Evolutionary conservation across 2,888 invertebrate genomes (phyloP), one percentile per base, ranked within the genome.

Genomic region (Halictus ligatus): DNA sequence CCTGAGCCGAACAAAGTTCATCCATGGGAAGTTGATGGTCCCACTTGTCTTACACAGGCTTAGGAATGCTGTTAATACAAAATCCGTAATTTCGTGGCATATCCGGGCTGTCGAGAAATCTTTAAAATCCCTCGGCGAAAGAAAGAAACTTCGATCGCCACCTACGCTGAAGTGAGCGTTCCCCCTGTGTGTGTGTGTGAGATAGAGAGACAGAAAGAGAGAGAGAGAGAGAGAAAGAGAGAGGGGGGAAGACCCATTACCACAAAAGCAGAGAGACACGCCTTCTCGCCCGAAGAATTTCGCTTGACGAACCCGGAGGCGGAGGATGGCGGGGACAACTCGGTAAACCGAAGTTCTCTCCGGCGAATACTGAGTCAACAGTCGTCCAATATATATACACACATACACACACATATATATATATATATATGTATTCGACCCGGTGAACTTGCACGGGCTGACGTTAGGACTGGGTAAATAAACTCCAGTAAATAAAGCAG

Each of bases 401-500:
- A n/a, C n/a, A n/a, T n/a, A n/a, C n/a, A n/a, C n/a, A n/a, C n/a
- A n/a, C n/a, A n/a, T n/a, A n/a, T n/a, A n/a, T n/a, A n/a, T n/a
- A n/a, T n/a, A n/a, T n/a, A n/a, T n/a, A n/a, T n/a, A n/a, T n/a
- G n/a, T n/a, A 91, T 89, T 86, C 82, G 85, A 89, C 79, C 86
- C 72, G 85, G 84, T 85, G 88, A 89, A 85, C 88, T 87, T 86
- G 67, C 81, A 81, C 83, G 73, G 81, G 50, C 58, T 83, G 80
- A 82, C 84, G 84, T 90, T 86, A 88, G 89, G 88, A 80, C 81
- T 83, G 75, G 84, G 85, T 84, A 89, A 90, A 90, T 89, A 90
- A 90, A 90, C 84, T 86, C 80, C n/a, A 72, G 87, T 83, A 86
- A 87, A 87, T 87, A 87, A 87, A 86, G 83, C 86, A 81, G 69